Evolutionary conservation across 2,888 invertebrate genomes (phyloP).

Genomic region (Hecatera dysodea): DNA sequence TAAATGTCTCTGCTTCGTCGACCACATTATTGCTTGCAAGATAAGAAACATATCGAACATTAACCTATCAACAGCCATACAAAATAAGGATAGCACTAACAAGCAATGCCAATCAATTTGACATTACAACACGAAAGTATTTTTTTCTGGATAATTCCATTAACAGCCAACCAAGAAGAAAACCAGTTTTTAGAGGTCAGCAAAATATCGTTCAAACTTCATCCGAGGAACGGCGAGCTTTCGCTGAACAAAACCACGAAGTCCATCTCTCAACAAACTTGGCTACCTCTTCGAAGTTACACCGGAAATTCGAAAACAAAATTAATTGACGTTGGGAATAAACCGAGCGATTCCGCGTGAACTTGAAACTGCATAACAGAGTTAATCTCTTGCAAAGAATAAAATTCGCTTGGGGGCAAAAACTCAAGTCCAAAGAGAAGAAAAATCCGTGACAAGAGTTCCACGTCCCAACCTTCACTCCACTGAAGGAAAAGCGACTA

Average conservation of each 20-base stretch:
- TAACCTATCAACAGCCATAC: too few relatives aligned
- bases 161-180: background rate
- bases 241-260: constrained; percentile 7
- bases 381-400: constrained; percentile 53
- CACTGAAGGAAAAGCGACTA: constrained; percentile 40
- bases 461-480: constrained; percentile 48
- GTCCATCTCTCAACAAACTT: background rate
- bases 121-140: too few relatives aligned
- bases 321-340: constrained; percentile 24
- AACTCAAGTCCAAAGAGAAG: constrained; percentile 16
- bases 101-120: too few relatives aligned
- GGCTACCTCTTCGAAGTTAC: background rate
- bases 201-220: background rate
- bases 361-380: constrained; percentile 42
- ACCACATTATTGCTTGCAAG: background rate
- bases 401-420: constrained; percentile 37
- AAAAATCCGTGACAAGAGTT: constrained; percentile 44
- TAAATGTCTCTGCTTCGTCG: too few relatives aligned
- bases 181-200: background rate
- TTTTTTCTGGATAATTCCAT: background rate
- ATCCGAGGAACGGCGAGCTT: background rate
- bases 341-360: constrained; percentile 25
- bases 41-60: too few relatives aligned
- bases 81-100: too few relatives aligned
- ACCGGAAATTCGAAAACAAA: constrained; percentile 21